Evolutionary conservation across 1,140 invertebrate genomes (phyloP), one percentile per base, ranked within the genome.

Genomic region (Elysia chlorotica): DNA sequence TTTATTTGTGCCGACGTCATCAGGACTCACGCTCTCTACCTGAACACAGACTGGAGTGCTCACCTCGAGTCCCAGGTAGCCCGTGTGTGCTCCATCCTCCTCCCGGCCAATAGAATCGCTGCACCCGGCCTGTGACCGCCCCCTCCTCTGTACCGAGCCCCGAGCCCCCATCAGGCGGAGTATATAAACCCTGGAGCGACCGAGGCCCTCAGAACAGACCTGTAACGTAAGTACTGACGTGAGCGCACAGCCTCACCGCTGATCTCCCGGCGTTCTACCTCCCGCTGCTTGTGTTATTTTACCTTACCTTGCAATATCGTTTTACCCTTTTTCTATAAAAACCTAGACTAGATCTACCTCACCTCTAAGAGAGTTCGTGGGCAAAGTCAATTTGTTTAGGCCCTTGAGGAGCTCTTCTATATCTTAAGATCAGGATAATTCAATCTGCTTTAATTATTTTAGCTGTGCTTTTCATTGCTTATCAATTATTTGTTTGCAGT

Each of bases 201-300:
- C 0, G 1, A 21, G 1, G 33, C n/a, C 19, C 36, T 1, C 54
- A 69, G 67, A 69, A 56, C 67, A 69, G 67, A 53, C 31, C 23
- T 59, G 54, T 56, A 69, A 31, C 67, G 67, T 69, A 69, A 69
- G 67, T 69, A 69, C n/a, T 33, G 23, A 48, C 41, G 41, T 10
- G 41, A 48, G 10, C n/a, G n/a, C n/a, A n/a, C n/a, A n/a, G n/a
- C n/a, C n/a, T n/a, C n/a, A n/a, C n/a, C n/a, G n/a, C n/a, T n/a
- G n/a, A n/a, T 48, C 10, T 48, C 41, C 41, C 41, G n/a, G 41
- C n/a, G n/a, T 48, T 48, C 2, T 69, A 48, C 41, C 41, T 48
- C 10, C 41, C 41, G 10, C n/a, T 48, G 41, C n/a, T 48, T 48
- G 10, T 14, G 41, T 48, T 48, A 48, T 14, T 48, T 48, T 48